A percentile compares a stretch with the other conserved stretches of the same genome.
phyloP scores from a whole-genome alignment of 1,140 invertebrate species.

The Cydia strobilella region DNA sequence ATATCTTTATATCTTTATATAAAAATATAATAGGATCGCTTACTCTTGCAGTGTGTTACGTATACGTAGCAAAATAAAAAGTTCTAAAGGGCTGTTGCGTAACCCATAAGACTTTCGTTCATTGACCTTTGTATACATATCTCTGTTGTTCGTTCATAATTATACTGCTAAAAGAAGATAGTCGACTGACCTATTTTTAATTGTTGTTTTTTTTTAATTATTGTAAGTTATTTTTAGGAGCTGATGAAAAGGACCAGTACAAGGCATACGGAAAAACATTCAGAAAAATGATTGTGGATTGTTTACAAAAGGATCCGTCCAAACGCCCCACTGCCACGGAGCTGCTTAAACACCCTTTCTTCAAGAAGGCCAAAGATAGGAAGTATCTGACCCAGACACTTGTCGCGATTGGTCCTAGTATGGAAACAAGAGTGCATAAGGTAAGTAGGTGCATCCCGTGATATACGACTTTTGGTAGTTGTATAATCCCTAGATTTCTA shows the following conservation, averaged over 20 bases:
- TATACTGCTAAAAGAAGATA: too few species aligned
- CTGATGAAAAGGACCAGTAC: slow-evolving; percentile 98
- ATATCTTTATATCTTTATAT: too few species aligned
- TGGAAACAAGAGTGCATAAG: slow-evolving; percentile 93
- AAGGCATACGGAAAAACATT: slow-evolving; percentile 99
- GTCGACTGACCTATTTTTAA: too few species aligned
- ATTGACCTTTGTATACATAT: too few species aligned
- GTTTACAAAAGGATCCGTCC: slow-evolving; percentile 96
- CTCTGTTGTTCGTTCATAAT: too few species aligned
- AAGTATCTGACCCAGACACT: slow-evolving; percentile 95
- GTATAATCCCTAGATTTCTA: background rate
- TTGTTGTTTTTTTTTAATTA: background rate
- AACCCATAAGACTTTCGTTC: too few species aligned
- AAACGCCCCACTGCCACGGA: slow-evolving; percentile 97
- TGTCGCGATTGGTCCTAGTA: slow-evolving; percentile 91
- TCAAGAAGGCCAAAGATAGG: slow-evolving; percentile 99
- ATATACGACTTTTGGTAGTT: background rate
- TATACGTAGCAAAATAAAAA: too few species aligned
- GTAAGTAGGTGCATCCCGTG: slow-evolving; percentile 70
- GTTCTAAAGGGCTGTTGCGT: too few species aligned
- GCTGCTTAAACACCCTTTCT: slow-evolving; percentile 98
- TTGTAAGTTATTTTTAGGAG: slow-evolving; percentile 71
- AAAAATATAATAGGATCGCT: too few species aligned
- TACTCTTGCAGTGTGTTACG: too few species aligned
- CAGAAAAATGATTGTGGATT: slow-evolving; percentile 96